phyloP scores from a whole-genome alignment of 2,888 invertebrate genomes.

The Acleris holmiana region DNA sequence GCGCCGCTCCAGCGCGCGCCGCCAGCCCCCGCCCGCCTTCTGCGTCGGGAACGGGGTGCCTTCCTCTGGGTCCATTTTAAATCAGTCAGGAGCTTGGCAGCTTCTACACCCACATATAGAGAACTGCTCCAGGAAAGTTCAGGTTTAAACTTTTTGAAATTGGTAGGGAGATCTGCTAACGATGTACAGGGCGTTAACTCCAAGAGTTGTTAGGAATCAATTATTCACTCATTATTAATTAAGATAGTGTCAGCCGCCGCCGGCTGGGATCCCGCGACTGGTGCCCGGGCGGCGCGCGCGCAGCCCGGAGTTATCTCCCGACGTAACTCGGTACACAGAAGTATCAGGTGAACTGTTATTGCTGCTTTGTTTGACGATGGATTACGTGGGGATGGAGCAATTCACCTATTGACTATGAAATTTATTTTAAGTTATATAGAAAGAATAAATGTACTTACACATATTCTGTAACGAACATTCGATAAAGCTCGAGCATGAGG shows the following conservation, averaged over 20 bases:
- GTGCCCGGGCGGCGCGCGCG: background rate
- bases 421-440: no score
- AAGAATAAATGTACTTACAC: no score
- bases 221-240: slow-evolving; percentile 7
- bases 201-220: background rate
- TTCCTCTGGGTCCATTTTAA: slow-evolving; percentile 50
- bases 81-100: background rate
- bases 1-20: slow-evolving; percentile 50
- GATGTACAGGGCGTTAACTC: no score
- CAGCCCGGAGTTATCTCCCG: slow-evolving; percentile 21
- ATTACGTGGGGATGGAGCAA: slow-evolving; percentile 1
- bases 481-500: no score
- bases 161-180: no score
- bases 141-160: no score
- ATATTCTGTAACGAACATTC: no score
- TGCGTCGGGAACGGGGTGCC: slow-evolving; percentile 44
- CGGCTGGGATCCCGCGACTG: slow-evolving; percentile 18
- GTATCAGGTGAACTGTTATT: slow-evolving; percentile 24
- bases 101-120: no score
- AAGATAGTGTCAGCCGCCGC: slow-evolving; percentile 11
- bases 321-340: slow-evolving; percentile 27
- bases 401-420: no score
- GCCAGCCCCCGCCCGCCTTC: slow-evolving; percentile 44
- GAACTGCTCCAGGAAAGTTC: no score
- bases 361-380: slow-evolving; percentile 13